These are phyloP conservation scores for Eulimnadia texana DNA, from an alignment of 1,140 invertebrate genomes.

Conservation along the genomic window DNA sequence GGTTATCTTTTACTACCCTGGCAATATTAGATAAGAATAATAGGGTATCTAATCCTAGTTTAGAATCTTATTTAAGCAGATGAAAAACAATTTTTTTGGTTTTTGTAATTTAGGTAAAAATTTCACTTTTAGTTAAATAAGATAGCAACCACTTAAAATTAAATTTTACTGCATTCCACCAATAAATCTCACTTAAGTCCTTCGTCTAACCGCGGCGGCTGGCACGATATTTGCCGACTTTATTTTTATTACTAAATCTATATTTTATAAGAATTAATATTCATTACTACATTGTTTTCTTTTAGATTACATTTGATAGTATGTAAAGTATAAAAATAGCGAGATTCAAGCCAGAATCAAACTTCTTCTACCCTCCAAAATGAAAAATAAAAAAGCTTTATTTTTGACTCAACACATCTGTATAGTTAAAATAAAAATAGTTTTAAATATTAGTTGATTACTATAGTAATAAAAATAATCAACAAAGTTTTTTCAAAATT, in stretches of 20 bases:
- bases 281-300: conserved; percentile 16
- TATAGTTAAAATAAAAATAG: no score
- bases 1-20: conserved; percentile 34
- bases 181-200: conserved; percentile 21
- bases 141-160: conserved; percentile 24
- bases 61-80: conserved; percentile 28
- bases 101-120: conserved; percentile 24
- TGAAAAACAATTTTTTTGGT: conserved; percentile 28
- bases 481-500: no score
- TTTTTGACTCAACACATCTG: no score
- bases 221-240: conserved; percentile 35
- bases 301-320: conserved; percentile 9
- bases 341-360: conserved; percentile 22
- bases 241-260: conserved; percentile 25
- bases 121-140: conserved; percentile 19
- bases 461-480: no score
- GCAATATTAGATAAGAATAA: conserved; percentile 34
- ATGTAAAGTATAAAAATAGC: conserved; percentile 17
- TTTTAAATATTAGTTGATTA: no score
- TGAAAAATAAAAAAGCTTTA: no score
- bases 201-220: conserved; percentile 40
- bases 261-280: conserved; percentile 19
- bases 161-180: conserved; percentile 21
- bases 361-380: no score
- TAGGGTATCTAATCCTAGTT: conserved; percentile 51